phyloP scores from a whole-genome alignment of 64 coral and sea anemone species.

The Catalaphyllia jardinei region DNA sequence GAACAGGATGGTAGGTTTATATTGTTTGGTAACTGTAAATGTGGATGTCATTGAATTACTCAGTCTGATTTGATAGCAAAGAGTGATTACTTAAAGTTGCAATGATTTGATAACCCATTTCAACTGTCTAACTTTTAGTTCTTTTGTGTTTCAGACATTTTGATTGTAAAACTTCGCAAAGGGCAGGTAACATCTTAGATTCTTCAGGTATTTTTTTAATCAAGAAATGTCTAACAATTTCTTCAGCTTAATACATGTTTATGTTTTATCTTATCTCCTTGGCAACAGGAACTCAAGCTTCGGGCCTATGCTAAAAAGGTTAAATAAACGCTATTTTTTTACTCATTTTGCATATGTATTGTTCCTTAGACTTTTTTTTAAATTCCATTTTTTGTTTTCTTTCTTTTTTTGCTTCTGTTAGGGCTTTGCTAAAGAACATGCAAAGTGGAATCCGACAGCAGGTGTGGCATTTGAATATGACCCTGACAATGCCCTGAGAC shows the following conservation, averaged over 20 bases:
- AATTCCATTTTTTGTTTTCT: background rate
- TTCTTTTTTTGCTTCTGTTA: background rate
- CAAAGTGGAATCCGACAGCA: slow-evolving; percentile 97
- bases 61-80: too few species aligned
- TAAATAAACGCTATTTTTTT: background rate
- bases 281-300: slow-evolving; percentile 79
- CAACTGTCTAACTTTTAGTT: background rate
- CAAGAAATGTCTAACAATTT: too few species aligned
- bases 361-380: background rate
- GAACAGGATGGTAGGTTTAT: slow-evolving; percentile 69
- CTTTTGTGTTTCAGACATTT: slow-evolving; percentile 72
- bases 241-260: background rate
- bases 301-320: slow-evolving; percentile 98
- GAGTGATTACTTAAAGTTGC: too few species aligned
- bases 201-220: too few species aligned
- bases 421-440: slow-evolving; percentile 99
- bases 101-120: background rate
- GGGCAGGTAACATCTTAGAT: slow-evolving; percentile 63
- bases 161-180: slow-evolving; percentile 98
- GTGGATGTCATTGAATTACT: background rate
- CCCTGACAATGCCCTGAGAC: slow-evolving; percentile 93
- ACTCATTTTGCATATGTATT: background rate
- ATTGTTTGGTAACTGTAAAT: background rate
- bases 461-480: slow-evolving; percentile 99
- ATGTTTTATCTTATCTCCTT: background rate